Evolutionary conservation across 2,797 vertebrate genomes (phyloP), one percentile per base, ranked within the genome.

Genomic region (Staurois parvus): DNA sequence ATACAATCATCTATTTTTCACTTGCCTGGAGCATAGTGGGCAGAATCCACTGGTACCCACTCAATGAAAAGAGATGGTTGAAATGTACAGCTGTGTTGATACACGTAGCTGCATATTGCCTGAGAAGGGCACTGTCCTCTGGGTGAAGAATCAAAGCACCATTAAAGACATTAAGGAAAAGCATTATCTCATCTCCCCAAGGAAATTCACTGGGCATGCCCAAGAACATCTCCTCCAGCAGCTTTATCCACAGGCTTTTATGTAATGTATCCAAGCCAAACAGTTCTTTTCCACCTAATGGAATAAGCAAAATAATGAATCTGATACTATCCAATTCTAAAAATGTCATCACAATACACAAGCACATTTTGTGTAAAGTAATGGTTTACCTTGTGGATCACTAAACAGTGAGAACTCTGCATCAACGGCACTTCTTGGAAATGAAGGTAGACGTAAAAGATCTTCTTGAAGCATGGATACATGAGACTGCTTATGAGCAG

Each of bases 151-250:
- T 96, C 89, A 99, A 92, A 2, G 98, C 98, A 3, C 98, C 98
- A 0, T 99, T 99, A 88, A 99, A 99, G 24, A 99, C 97, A 0
- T 98, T 99, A 85, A 99, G 95, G 91, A 99, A 99, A 17, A 99
- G 95, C 98, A 99, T 99, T 92, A 99, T 99, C 92, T 99, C 98
- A 29, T 99, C 98, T 0, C 98, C 98, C 98, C 98, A 99, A 0
- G 98, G 98, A 83, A 97, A 99, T 93, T 99, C 98, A 5, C 98
- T 99, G 26, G 98, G 98, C 98, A 99, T 99, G 83, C 98, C 98
- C 87, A 99, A 94, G 85, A 99, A 99, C 98, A 99, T 99, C 90
- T 99, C 98, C 90, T 99, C 98, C 83, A 99, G 93, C 37, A 99
- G 95, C 88, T 99, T 99, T 92, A 99, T 99, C 98, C 98, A 99